Percentiles rank a stretch among this genome's conserved stretches.
Evolutionary conservation across 2,888 invertebrate species (phyloP).

Genomic region (Rambutsinella grinnellia): DNA sequence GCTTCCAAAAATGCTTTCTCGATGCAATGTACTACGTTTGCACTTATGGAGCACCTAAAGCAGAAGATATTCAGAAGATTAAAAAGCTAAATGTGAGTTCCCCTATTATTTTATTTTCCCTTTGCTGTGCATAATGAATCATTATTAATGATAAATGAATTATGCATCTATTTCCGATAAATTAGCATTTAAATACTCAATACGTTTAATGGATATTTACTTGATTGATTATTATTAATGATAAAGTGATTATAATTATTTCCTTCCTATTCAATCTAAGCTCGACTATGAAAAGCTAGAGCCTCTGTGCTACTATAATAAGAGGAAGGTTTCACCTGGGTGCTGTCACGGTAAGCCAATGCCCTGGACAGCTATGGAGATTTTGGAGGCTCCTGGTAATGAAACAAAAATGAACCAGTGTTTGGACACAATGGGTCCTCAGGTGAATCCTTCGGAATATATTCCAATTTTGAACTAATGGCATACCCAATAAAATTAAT

Average conservation of each 20-base stretch:
- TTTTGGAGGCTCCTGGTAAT: constrained; percentile 58
- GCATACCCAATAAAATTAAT: not conserved
- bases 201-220: too few relatives aligned
- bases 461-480: too few relatives aligned
- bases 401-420: constrained; percentile 45
- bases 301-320: constrained; percentile 46
- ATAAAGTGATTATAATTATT: not conserved
- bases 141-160: too few relatives aligned
- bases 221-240: not conserved
- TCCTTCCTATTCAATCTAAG: constrained; percentile 19
- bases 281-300: constrained; percentile 42
- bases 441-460: too few relatives aligned
- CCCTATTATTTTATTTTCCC: not conserved
- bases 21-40: constrained; percentile 57
- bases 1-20: constrained; percentile 60
- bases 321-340: constrained; percentile 36
- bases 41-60: constrained; percentile 41
- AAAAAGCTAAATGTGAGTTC: constrained; percentile 36
- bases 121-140: too few relatives aligned
- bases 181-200: too few relatives aligned
- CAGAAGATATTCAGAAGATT: constrained; percentile 40
- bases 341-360: constrained; percentile 62
- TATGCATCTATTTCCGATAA: too few relatives aligned
- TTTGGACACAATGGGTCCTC: constrained; percentile 48
- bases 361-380: constrained; percentile 59